These are phyloP conservation scores for Iselma pallidipennis DNA, from an alignment of 2,888 invertebrate genomes.

Conservation along the genomic window DNA sequence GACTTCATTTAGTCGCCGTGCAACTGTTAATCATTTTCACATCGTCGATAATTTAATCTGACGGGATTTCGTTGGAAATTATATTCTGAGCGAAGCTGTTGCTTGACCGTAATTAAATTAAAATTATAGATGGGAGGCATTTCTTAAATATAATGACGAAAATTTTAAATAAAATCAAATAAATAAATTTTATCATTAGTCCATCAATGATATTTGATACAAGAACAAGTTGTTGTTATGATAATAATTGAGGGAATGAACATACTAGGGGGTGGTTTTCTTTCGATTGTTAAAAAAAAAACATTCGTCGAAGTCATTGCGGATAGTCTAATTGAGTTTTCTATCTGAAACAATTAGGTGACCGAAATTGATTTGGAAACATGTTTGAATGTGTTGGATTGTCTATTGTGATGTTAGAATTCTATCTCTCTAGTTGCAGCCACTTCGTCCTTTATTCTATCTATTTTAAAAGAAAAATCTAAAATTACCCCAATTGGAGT, in stretches of 20 bases:
- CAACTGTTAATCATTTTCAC: constrained; percentile 21
- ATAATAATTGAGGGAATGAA: too few species aligned
- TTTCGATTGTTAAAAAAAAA: constrained; percentile 5
- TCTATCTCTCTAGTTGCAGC: constrained; percentile 17
- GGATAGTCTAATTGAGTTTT: constrained; percentile 13
- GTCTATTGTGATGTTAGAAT: constrained; percentile 13
- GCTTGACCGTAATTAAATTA: too few species aligned
- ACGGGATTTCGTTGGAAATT: too few species aligned
- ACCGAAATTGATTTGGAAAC: constrained; percentile 11
- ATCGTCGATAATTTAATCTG: constrained; percentile 9
- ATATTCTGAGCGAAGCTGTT: too few species aligned
- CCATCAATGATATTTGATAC: too few species aligned
- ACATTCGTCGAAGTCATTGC: constrained; percentile 2
- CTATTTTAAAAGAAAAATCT: constrained; percentile 18
- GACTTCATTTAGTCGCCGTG: constrained; percentile 11
- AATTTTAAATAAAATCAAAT: too few species aligned
- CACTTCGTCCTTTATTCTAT: constrained; percentile 9
- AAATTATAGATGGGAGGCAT: too few species aligned
- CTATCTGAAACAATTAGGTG: constrained; percentile 15
- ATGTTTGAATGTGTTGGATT: constrained; percentile 14
- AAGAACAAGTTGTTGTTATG: too few species aligned
- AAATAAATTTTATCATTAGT: too few species aligned
- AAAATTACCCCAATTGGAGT: constrained; percentile 25
- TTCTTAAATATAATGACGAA: too few species aligned
- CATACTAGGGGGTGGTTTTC: constrained; percentile 12